phyloP scores from a whole-genome alignment of 2,113 vertebrate species.

The Phalacrocorax brasilianus region DNA sequence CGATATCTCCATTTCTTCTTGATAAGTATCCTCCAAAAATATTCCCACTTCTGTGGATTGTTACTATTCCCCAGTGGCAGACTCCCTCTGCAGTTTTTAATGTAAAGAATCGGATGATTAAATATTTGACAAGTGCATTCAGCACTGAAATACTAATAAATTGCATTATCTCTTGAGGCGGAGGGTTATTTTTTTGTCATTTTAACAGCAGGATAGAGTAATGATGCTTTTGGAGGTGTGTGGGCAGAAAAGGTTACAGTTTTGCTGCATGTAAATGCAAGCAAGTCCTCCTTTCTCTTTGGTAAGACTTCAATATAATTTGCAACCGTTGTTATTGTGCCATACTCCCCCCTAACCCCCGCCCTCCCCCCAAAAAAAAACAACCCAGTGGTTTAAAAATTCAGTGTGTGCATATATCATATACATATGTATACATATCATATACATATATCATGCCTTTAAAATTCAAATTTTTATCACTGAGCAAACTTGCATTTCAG shows the following conservation, averaged over 20 bases:
- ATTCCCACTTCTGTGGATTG: background rate
- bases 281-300: background rate
- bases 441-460: background rate
- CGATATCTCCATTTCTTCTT: background rate
- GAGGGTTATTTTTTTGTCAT: constrained; percentile 27
- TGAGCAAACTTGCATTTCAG: background rate
- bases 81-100: constrained; percentile 3
- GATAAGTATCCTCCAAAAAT: background rate
- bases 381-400: background rate
- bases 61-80: constrained; percentile 10
- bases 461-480: background rate
- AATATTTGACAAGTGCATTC: constrained; percentile 38
- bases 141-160: constrained; percentile 31
- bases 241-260: background rate
- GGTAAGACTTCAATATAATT: background rate
- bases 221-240: background rate
- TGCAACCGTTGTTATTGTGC: background rate
- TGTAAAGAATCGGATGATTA: background rate
- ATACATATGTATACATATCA: too few species aligned
- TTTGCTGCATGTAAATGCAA: background rate
- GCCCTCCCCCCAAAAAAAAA: background rate
- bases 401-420: background rate
- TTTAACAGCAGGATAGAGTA: background rate
- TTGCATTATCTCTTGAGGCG: background rate
- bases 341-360: background rate